Evolutionary conservation across 1,140 invertebrate species (phyloP).

Genomic region (Bombyx mori): DNA sequence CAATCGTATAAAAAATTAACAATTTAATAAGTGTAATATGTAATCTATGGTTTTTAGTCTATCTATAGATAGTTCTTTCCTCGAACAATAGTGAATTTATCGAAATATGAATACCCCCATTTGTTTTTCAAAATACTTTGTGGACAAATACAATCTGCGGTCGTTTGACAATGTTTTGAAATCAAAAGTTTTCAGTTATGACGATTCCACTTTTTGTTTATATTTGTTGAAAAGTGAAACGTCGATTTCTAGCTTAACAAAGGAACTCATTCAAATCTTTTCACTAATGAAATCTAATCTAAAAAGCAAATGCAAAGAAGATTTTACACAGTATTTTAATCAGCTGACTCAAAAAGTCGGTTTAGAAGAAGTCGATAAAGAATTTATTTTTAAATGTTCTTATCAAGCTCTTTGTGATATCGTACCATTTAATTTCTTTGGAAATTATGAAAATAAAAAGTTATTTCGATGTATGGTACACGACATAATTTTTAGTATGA

Average conservation of each 20-base stretch:
- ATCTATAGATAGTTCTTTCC: no score
- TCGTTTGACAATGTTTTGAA: conserved; percentile 46
- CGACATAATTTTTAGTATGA: conserved; percentile 51
- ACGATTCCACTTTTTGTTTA: conserved; percentile 25
- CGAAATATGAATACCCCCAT: conserved; percentile 11
- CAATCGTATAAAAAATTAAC: no score
- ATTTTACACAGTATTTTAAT: conserved; percentile 45
- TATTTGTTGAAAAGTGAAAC: conserved; percentile 19
- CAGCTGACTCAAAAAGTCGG: conserved; percentile 4
- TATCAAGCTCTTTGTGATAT: conserved; percentile 32
- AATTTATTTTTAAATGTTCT: conserved; percentile 28
- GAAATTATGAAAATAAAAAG: conserved; percentile 45
- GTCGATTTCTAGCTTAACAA: no score
- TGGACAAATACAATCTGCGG: conserved; percentile 55
- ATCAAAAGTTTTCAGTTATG: conserved; percentile 35
- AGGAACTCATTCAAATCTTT: conserved; percentile 26
- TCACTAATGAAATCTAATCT: conserved; percentile 33
- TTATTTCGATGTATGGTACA: conserved; percentile 44
- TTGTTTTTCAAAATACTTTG: conserved; percentile 47
- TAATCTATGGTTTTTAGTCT: no score
- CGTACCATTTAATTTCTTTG: conserved; percentile 45
- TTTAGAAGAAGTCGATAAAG: conserved; percentile 31
- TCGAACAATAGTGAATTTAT: no score
- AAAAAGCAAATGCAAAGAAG: conserved; percentile 25
- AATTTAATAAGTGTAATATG: no score